These are phyloP conservation scores for Ariopsis seemanni DNA, from an alignment of 2,113 vertebrate genomes.

Conservation along the genomic window DNA sequence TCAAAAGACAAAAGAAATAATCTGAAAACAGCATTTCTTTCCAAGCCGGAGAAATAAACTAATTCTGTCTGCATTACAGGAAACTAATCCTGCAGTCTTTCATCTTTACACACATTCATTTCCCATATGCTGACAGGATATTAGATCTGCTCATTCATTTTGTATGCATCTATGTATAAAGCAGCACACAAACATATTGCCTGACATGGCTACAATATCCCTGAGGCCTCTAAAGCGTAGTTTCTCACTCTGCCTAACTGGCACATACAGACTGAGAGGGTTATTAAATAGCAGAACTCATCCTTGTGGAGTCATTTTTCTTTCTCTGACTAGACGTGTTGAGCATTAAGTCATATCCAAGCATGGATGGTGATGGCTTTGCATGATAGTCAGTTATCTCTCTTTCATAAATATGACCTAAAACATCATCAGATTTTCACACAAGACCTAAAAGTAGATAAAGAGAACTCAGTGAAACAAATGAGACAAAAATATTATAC, in stretches of 20 bases:
- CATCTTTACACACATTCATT: neutral
- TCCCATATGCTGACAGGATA: neutral
- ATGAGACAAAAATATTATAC: too few relatives aligned
- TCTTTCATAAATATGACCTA: neutral
- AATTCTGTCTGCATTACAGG: neutral
- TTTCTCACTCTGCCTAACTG: neutral
- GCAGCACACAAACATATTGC: neutral
- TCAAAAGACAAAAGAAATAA: neutral
- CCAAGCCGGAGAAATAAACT: neutral
- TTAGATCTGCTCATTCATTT: neutral
- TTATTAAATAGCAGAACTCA: slow-evolving; percentile 1
- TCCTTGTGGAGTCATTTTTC: neutral
- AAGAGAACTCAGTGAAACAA: too few relatives aligned
- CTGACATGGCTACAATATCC: neutral
- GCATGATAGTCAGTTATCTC: neutral
- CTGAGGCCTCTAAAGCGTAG: neutral
- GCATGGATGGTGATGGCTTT: neutral
- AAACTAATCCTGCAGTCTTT: neutral
- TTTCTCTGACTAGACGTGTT: neutral
- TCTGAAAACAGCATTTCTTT: neutral
- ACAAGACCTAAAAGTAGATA: too few relatives aligned
- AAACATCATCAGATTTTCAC: too few relatives aligned
- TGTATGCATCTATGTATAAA: neutral
- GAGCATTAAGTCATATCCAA: neutral
- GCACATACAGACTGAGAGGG: neutral